Base-by-base conservation (phyloP, 2,113 vertebrate species). In the Charina bottae region DNA sequence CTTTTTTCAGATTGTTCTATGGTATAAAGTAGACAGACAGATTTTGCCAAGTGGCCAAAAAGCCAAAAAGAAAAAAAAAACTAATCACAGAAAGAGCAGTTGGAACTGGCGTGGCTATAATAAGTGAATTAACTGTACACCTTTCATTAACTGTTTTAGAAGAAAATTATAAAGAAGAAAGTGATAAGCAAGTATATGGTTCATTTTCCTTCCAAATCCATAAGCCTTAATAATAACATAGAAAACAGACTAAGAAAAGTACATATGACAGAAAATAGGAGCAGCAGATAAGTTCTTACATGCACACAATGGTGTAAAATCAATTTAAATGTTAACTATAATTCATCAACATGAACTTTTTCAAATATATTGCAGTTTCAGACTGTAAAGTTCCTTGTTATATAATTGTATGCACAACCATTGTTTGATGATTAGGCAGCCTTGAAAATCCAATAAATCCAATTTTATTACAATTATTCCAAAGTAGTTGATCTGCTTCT, bases 91-190 rank as follows among this genome's bases (percentile, higher is more conserved):
- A 90, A 93, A 92, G 94, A 92, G 87, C 59, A 92, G 46, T 88
- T 92, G 64, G 92, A 91, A 83, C 4, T 46, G 49, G 37, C 87
- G 56, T 0, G 56, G 15, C 46, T 85, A 23, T n/a, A 55, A 42
- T 68, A n/a, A 90, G 6, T 68, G 37, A 87, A 90, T 37, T 90
- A 85, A 92, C 83, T 83, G 91, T 49, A 83, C 58, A 89, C 60
- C 53, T 87, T 4, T 78, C 93, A 91, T 26, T 88, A 26, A 64
- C 12, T 86, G 11, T 91, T 87, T 87, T 84, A 88, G 72, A 94
- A 93, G 19, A 94, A 56, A 90, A 93, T 90, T 37, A 1, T 86
- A 92, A 93, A 90, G 13, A 92, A 93, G 24, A 46, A 94, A 19
- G 19, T 55, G 64, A 85, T 89, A 90, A 92, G 85, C 49, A 4